Evolutionary conservation across 2,113 vertebrate genomes (phyloP), one percentile per base, ranked within the genome.

Genomic region (Podiceps cristatus): DNA sequence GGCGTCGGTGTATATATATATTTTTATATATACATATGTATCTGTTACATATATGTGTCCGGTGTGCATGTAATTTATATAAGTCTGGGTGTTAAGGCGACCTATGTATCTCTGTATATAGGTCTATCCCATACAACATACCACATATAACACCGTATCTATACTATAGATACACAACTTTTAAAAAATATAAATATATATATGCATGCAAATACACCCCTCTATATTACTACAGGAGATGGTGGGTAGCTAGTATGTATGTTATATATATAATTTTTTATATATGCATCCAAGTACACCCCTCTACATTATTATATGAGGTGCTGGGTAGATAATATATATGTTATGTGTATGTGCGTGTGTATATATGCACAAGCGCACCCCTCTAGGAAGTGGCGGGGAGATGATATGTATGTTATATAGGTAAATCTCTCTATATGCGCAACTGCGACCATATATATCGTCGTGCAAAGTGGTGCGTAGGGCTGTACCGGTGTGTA

Each of bases 391-490:
- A 27, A 47, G 45, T 16, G 42, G 13, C 20, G 60, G 17, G 49
- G 20, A 31, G 37, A 28, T 28, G 7, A 18, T 28, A 22, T 17
- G 27, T 35, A 12, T 9, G 42, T 42, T 42, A 11, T 45, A 29
- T 29, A 5, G 35, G 17, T 13, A n/a, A 12, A 53, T 55, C 24
- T 71, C 3, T 33, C 9, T 44, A 24, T n/a, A n/a, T 22, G 15
- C 8, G 24, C 5, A 20, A 73, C 52, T 3, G n/a, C 40, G 24
- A 6, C 16, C 29, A 18, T 24, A 29, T 23, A 3, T 5, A 11
- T 12, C 5, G 2, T 13, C 9, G 5, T 4, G 5, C 4, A 3
- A 23, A 24, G 8, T 1, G 19, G 11, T 10, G 59, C 1, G 29
- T 6, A 11, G 24, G 24, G 40, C 66, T 11, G 40, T 13, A 6